Evolutionary conservation across 2,797 vertebrate genomes (phyloP), one percentile per base, ranked within the genome.

Genomic region (Chrosomus eos): DNA sequence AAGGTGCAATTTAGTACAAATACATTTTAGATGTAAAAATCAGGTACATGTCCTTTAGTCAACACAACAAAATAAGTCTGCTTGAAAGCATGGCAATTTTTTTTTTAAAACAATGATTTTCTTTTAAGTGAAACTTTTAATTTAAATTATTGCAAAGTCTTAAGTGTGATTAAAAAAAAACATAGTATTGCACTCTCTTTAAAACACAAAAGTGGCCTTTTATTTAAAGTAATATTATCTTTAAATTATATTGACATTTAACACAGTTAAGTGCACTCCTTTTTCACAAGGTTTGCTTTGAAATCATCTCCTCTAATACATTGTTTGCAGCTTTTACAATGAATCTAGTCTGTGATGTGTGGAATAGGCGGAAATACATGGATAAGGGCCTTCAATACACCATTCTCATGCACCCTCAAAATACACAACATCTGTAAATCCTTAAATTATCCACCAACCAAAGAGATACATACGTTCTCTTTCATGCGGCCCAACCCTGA

Each of bases 341-440:
- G 48, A 26, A 40, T 53, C 10, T 33, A 19, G 4, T 14, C 5
- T 67, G 73, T 43, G 36, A 55, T 83, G 58, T 55, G 53, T 18
- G 40, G n/a, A 67, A 53, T 14, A 26, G 13, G 19, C 7, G 5
- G 45, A 76, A 76, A 48, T 66, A 11, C 23, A 76, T 13, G 13
- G 8, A 7, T 38, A 7, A 58, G 11, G 74, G 1, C 36, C 36
- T 51, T 77, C 73, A 68, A 11, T 43, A 23, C 9, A 40, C n/a
- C 45, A 21, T 36, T 83, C 60, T 19, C 45, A 68, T 26, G 28
- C 48, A 43, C 36, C 9, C 26, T 60, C 26, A 55, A 55, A 82
- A 55, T 31, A 23, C 73, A 76, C 33, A 83, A 76, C 82, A 77
- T 84, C 82, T 84, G 64, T 45, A 75, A 78, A 70, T 43, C 64